Evolutionary conservation across 1,140 invertebrate species (phyloP), one percentile per base, ranked within the genome.

Genomic region (Drosophila nebulosa): DNA sequence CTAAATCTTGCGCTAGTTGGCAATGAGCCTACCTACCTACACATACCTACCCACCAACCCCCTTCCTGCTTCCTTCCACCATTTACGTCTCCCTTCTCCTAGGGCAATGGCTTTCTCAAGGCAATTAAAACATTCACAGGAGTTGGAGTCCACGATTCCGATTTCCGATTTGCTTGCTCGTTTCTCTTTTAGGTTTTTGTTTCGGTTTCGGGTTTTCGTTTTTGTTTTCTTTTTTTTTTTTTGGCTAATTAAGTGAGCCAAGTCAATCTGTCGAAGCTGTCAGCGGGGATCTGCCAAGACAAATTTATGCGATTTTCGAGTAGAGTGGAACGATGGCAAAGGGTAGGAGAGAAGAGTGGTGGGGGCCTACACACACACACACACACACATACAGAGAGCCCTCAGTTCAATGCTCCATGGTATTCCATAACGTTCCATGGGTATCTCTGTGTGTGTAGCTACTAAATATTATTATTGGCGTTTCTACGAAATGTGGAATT

Each of bases 391-490:
- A 30, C 51, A 30, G 24, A 30, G 36, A 14, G 32, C 46, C 16
- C 22, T 18, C 63, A 62, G 77, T 80, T 79, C 77, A 79, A 83
- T 74, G 79, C 62, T 70, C 79, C 62, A 51, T 18, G 32, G 9
- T 14, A 10, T 21, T 35, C 9, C n/a, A 14, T 35, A 18, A 4
- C 57, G 27, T 51, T 55, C 14, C 24, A 35, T 22, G 30, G 60
- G 42, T 53, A 14, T 64, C 27, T 69, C 21, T 59, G 16, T 68
- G 30, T 64, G 35, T 36, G 61, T 30, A 35, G 50, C 46, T 64
- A 78, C 30, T 74, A 63, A 74, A 77, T 67, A 78, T 83, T 70
- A 75, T 73, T 77, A 85, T 86, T 80, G 80, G 77, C 69, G 74
- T 63, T 80, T 84, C 73, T 74, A 60, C 81, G 80, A 80, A 75